These are phyloP conservation scores for Darevskia mixta DNA, from an alignment of 2,797 vertebrate genomes.

Conservation along the genomic window DNA sequence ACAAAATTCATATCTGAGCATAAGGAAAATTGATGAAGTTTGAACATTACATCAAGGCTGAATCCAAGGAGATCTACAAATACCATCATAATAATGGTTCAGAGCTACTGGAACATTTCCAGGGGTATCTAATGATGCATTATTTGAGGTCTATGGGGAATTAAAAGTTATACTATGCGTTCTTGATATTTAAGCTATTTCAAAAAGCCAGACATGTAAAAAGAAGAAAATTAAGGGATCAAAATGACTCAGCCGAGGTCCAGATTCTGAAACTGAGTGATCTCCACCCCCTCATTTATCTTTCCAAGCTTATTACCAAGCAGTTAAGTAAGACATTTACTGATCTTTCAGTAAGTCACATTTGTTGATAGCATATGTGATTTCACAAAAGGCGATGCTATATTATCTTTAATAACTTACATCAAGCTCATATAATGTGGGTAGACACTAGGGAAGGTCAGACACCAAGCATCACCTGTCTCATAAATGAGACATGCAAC, in stretches of 20 bases:
- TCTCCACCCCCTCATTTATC: neutral
- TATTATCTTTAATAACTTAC: neutral
- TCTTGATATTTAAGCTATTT: neutral
- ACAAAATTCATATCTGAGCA: neutral
- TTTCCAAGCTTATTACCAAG: neutral
- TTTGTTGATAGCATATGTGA: neutral
- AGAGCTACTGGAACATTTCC: neutral
- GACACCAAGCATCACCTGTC: conserved; percentile 38
- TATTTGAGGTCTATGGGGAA: neutral
- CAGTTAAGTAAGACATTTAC: neutral
- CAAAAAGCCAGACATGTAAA: neutral
- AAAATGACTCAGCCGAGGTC: neutral
- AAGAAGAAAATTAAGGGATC: neutral
- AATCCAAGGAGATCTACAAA: neutral
- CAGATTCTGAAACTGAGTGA: neutral
- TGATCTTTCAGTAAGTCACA: neutral
- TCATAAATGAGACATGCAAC: conserved; percentile 51
- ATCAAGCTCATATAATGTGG: neutral
- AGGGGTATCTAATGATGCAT: neutral
- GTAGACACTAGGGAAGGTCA: conserved; percentile 30
- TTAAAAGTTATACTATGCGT: neutral
- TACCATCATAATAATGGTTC: neutral
- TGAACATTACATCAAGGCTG: neutral
- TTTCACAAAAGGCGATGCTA: neutral
- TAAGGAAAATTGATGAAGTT: neutral